These are phyloP conservation scores for Chlamydotis undulata DNA, from an alignment of 2,113 vertebrate genomes.

Conservation along the genomic window DNA sequence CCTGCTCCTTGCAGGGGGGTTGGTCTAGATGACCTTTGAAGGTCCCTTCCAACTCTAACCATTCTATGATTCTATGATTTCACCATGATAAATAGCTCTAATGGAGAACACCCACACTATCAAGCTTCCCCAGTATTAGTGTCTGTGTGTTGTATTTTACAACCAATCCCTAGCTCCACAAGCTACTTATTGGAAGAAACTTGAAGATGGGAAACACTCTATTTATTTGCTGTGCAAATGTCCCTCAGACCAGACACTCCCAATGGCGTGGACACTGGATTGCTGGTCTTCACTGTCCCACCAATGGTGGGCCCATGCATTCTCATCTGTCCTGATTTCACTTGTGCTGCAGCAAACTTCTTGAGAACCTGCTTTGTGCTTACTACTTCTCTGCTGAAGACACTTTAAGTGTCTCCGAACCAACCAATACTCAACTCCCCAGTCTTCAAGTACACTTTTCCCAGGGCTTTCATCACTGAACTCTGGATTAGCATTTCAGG, in stretches of 20 bases:
- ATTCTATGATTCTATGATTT: neutral
- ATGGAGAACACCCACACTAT: neutral
- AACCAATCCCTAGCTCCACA: neutral
- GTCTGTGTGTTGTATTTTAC: neutral
- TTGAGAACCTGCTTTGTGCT: neutral
- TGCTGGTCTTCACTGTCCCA: neutral
- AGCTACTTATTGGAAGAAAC: neutral
- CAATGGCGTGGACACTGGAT: accelerated
- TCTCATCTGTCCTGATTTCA: neutral
- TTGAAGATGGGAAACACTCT: neutral
- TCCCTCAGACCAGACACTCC: neutral
- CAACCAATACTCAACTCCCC: neutral
- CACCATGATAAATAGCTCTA: neutral
- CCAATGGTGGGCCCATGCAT: neutral
- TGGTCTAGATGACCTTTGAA: no score
- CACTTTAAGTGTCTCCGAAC: neutral
- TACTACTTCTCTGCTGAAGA: neutral
- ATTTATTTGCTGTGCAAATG: neutral
- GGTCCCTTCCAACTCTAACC: no score
- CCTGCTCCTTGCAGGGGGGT: no score
- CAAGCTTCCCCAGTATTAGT: neutral
- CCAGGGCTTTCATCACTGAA: neutral
- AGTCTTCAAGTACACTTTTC: neutral
- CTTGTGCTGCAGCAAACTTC: neutral
- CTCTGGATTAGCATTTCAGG: neutral